Base-by-base conservation (phyloP, 2,113 vertebrate species). In the Nibea coibor region DNA sequence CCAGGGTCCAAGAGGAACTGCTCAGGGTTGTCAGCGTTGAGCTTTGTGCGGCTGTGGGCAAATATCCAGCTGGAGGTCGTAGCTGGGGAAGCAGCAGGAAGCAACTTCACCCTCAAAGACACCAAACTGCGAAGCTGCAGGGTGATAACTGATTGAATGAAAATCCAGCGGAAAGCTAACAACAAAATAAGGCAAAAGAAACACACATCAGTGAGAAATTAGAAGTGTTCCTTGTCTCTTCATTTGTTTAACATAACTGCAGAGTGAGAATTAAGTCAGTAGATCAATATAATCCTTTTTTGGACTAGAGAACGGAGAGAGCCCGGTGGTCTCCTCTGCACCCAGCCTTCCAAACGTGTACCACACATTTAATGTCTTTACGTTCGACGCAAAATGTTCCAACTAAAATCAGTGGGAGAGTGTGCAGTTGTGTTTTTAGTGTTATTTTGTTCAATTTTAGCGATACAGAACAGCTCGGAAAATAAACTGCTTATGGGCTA, bases 51-150 rank as follows among this genome's bases (percentile, higher is more conserved):
- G 24, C 24, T 48, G 28, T 56, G 50, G 43, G 68, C 12, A 59
- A 58, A 69, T 28, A 56, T 71, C 59, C 79, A 70, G 84, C 58
- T 42, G 51, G 58, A 39, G 53, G 57, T 59, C 43, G 59, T 43
- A 35, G 50, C 14, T 4, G 12, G 39, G 26, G 11, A 53, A 10
- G 8, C 53, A 31, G 24, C 48, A 4, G 66, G 64, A 61, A 39
- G 62, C 31, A 47, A 16, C 19, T 8, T 56, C 6, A 1, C 0
- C 15, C 54, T 77, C 15, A 61, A 26, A 70, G 16, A 59, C 14
- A 22, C 17, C 20, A 15, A 28, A 58, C 24, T 59, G 51, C 5
- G 4, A 10, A 24, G 65, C 76, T 47, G 61, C 72, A n/a, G 35
- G 59, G n/a, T 15, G n/a, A 28, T 28, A 10, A 26, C 16, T 4